Conservation (phyloP, 2,113 vertebrate genomes). For the Malurus alboscapulatus region DNA sequence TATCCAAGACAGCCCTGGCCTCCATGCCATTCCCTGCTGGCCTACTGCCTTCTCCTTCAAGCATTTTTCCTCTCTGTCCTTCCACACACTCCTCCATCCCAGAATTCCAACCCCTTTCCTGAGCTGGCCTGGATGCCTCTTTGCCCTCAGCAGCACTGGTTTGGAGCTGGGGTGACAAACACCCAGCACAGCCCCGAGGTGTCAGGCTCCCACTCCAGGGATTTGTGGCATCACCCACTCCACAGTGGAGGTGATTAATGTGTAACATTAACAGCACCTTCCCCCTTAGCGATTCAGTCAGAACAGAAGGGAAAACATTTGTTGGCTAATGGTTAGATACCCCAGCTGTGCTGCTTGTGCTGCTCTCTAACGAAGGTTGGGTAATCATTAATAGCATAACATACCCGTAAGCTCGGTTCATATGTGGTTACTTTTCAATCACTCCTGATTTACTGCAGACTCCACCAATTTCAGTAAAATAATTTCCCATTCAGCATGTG, state of each 20-base stretch:
- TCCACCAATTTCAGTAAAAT: background rate
- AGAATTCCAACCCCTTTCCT: background rate
- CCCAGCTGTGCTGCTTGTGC: background rate
- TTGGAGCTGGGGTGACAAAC: background rate
- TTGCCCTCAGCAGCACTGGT: background rate
- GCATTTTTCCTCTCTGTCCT: background rate
- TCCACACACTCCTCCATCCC: background rate
- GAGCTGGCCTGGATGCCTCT: rapidly evolving
- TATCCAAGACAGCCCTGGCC: rapidly evolving
- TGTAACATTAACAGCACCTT: background rate
- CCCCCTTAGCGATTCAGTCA: background rate
- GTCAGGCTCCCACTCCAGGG: background rate
- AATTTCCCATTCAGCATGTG: background rate
- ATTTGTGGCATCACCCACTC: background rate
- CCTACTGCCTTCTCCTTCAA: background rate
- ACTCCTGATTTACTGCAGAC: background rate
- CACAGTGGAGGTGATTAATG: background rate
- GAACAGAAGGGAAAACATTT: background rate
- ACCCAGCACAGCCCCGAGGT: rapidly evolving
- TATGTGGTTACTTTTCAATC: background rate
- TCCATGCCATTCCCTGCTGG: background rate
- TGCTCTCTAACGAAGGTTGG: rapidly evolving
- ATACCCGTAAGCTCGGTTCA: background rate
- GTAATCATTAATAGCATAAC: constrained; percentile 16
- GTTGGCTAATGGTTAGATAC: background rate